Base-by-base conservation (phyloP, 2,888 invertebrate species). In the Xylota sylvarum region DNA sequence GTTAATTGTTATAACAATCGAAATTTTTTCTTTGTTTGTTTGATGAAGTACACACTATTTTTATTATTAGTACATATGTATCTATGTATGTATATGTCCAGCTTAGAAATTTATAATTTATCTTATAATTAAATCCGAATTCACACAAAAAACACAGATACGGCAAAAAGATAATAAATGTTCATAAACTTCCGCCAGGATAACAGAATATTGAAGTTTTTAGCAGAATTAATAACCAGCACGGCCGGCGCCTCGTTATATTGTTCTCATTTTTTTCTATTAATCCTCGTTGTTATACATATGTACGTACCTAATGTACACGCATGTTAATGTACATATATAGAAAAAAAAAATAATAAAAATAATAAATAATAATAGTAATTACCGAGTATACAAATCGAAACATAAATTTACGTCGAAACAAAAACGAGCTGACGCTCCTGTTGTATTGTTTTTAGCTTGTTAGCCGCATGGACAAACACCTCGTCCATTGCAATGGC, bases 381-480 rank as follows among this genome's bases (percentile, higher is more conserved):
- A 76, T 82, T 80, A 67, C 48, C 50, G 65, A 35, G 46, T 55
- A 52, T 17, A 85, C 40, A 65, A 48, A 52, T 56, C 62, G 65
- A 35, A 67, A 60, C 37, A 69, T 69, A 72, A 58, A 72, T 77
- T 60, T 43, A 9, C 55, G 14, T 40, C 23, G n/a, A 67, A 67
- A 55, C 70, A 77, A 65, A 73, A 62, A 67, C 69, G 52, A 60
- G 60, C 30, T 19, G 37, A 70, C 65, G 58, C 60, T 77, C 35
- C 65, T 56, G 74, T 69, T 52, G 65, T 73, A 86, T 82, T 86
- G 86, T 86, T 78, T 81, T 56, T 62, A 62, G 82, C 77, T 82
- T 86, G 86, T 82, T 82, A 82, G 77, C 69, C 50, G 77, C 86
- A 78, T 78, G 82, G 77, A 67, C 77, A 82, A 73, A 52, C 77